Evolutionary conservation across 2,113 vertebrate genomes (phyloP).

Genomic region (Hoplias malabaricus): DNA sequence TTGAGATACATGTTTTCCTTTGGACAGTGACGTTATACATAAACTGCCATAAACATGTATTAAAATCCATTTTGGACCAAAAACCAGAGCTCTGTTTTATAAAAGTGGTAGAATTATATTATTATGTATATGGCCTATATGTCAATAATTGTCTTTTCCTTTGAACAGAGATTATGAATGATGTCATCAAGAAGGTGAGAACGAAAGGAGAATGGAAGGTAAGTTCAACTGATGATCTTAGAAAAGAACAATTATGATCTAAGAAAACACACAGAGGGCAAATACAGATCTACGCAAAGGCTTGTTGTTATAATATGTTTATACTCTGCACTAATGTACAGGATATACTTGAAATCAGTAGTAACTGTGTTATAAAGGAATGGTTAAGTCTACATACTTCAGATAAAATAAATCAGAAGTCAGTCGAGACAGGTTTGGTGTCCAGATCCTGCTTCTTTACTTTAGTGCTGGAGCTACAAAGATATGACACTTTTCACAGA

Average conservation of each 20-base stretch:
- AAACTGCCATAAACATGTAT: no score
- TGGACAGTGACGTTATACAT: no score
- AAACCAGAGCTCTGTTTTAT: no score
- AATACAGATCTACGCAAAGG: not conserved
- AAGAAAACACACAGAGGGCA: not conserved
- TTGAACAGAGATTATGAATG: constrained; percentile 92
- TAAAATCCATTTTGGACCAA: no score
- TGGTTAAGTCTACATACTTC: no score
- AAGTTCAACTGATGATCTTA: constrained; percentile 25
- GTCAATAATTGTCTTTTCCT: not conserved
- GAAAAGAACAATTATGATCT: not conserved
- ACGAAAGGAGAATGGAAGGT: constrained; percentile 99
- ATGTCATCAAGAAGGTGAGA: constrained; percentile 95
- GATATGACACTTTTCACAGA: no score
- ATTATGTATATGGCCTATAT: not conserved
- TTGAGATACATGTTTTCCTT: no score
- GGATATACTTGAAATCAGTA: not conserved
- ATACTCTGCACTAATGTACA: not conserved
- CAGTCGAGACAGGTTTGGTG: no score
- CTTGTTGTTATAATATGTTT: not conserved
- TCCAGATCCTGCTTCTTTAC: no score
- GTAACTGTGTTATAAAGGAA: not conserved
- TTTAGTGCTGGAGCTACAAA: no score
- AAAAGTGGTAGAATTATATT: not conserved
- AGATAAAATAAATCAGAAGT: no score